Base-by-base conservation (phyloP, 2,113 vertebrate species). In the Leucopternis melanops region DNA sequence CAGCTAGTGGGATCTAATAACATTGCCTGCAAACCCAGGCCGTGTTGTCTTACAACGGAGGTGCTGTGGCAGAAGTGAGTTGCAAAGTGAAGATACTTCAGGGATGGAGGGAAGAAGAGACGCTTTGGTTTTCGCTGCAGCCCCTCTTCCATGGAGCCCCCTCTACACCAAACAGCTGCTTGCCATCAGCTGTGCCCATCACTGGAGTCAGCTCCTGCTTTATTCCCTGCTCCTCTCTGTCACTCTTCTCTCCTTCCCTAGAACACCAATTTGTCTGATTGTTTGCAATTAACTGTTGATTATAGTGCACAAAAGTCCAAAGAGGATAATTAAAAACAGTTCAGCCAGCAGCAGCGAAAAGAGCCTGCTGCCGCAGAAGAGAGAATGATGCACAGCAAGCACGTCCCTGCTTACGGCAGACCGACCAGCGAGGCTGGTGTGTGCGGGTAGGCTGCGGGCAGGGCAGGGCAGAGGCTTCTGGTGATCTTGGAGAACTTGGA, bases 221-320 rank as follows among this genome's bases (percentile, higher is more conserved):
- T 26, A 73, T 32, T 66, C 74, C 16, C 32, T 49, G n/a, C 54
- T 89, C 54, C 16, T 69, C 36, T 69, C 73, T 73, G 34, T 58
- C 40, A 31, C 71, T 81, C 67, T 57, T 74, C 62, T 79, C 67
- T 86, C 13, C 40, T 92, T 88, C 63, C 69, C 72, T 70, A 40
- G 40, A 86, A 82, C 62, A 63, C 58, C 58, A 58, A 21, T 90
- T 95, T 95, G 59, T 45, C 72, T 88, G 75, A 87, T 86, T 91
- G 91, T 45, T 91, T 79, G 88, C 90, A 95, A 92, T 97, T 94
- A 94, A 45, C 70, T 69, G 47, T 45, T 92, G 87, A 92, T 96
- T 90, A 78, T 65, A 61, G 26, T 29, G 62, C 72, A 71, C 36
- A 11, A 5, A 95, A 86, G 62, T 92, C 89, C 82, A 65, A 79